A percentile compares a stretch with the other conserved stretches of the same genome.
Evolutionary conservation across 2,113 vertebrate genomes (phyloP).

Genomic region (Triplophysa tibetana): DNA sequence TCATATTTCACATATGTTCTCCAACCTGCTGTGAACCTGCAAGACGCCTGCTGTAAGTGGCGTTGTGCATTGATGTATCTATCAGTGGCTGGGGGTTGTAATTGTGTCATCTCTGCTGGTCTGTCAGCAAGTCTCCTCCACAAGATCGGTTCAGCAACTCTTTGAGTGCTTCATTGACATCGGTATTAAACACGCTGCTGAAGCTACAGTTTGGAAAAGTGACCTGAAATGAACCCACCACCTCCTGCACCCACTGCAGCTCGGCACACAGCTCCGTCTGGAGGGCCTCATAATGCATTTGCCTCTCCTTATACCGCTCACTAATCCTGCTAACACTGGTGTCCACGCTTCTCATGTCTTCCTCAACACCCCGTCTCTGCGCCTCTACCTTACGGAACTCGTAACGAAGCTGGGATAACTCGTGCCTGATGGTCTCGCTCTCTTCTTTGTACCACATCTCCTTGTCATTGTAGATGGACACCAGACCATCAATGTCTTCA

Average conservation of each 20-base stretch:
- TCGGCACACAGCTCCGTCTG: slow-evolving; percentile 79
- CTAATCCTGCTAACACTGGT: slow-evolving; percentile 64
- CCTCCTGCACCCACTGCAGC: slow-evolving; percentile 81
- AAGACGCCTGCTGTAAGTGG: too few species aligned
- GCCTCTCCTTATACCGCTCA: slow-evolving; percentile 71
- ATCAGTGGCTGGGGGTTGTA: slow-evolving; percentile 1
- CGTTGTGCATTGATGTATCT: not conserved
- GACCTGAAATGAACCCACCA: slow-evolving; percentile 72
- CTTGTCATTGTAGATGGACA: slow-evolving; percentile 84
- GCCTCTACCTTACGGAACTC: slow-evolving; percentile 82
- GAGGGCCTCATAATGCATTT: slow-evolving; percentile 76
- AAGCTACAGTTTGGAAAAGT: slow-evolving; percentile 55
- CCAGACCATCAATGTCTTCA: slow-evolving; percentile 81
- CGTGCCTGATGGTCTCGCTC: slow-evolving; percentile 74
- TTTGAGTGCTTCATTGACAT: slow-evolving; percentile 73
- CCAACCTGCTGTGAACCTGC: too few species aligned
- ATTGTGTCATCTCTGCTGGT: slow-evolving; percentile 46
- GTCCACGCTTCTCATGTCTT: slow-evolving; percentile 72
- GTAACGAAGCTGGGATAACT: slow-evolving; percentile 82
- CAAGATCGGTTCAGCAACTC: slow-evolving; percentile 75
- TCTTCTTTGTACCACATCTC: slow-evolving; percentile 87
- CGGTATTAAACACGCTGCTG: slow-evolving; percentile 61
- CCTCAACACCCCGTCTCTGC: slow-evolving; percentile 75
- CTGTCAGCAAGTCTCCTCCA: slow-evolving; percentile 67
- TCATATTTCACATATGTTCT: not conserved